These are phyloP conservation scores for Epinephelus malabaricus DNA, from an alignment of 2,797 vertebrate genomes.

Conservation along the genomic window DNA sequence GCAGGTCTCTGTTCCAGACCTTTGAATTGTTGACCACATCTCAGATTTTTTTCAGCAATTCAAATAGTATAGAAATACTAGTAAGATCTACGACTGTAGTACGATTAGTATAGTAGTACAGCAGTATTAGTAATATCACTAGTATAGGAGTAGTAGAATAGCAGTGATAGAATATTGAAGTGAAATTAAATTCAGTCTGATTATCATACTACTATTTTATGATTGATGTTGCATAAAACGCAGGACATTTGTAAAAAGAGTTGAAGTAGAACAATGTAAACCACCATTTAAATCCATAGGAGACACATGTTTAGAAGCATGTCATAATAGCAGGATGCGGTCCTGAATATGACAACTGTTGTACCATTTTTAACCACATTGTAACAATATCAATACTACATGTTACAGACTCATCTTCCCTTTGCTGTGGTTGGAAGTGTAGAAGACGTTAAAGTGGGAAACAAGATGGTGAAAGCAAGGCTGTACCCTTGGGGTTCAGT, in stretches of 20 bases:
- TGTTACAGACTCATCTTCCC: slow-evolving; percentile 91
- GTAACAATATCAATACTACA: slow-evolving; percentile 4
- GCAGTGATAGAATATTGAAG: slow-evolving; percentile 8
- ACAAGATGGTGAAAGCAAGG: slow-evolving; percentile 95
- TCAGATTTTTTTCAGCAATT: not conserved
- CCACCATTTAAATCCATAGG: not conserved
- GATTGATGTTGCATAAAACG: not conserved
- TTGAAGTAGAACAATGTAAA: not conserved
- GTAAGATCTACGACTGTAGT: not conserved
- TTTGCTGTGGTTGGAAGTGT: slow-evolving; percentile 97
- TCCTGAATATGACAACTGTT: not conserved
- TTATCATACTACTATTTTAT: too few relatives aligned
- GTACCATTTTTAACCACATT: slow-evolving; percentile 1
- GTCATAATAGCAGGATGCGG: not conserved
- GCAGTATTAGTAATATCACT: not conserved
- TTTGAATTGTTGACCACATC: too few relatives aligned
- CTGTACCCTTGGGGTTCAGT: slow-evolving; percentile 98
- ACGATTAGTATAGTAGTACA: not conserved
- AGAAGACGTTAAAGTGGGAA: slow-evolving; percentile 95
- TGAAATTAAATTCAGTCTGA: not conserved
- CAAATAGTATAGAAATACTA: not conserved
- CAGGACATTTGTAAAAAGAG: not conserved
- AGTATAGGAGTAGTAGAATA: not conserved
- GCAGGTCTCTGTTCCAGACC: too few relatives aligned
- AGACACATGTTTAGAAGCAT: not conserved